phyloP scores from a whole-genome alignment of 2,797 vertebrate genomes.

The Leptatherina wallacei region DNA sequence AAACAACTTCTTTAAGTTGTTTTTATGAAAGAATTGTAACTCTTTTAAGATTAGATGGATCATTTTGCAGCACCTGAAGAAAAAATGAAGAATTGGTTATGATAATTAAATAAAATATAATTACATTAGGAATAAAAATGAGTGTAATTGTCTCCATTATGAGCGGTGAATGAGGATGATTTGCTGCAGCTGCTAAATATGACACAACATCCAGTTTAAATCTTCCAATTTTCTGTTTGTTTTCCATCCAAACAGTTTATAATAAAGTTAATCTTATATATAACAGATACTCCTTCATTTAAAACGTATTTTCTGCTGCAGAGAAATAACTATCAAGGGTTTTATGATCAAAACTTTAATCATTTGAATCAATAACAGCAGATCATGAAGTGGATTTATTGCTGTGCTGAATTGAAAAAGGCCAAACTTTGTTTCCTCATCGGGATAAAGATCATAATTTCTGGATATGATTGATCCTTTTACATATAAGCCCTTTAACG shows the following conservation, averaged over 20 bases:
- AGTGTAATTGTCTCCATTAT: neutral
- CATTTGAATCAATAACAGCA: neutral
- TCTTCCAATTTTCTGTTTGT: neutral
- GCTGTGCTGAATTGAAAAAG: neutral
- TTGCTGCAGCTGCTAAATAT: neutral
- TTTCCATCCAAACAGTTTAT: neutral
- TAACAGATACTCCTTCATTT: too few species aligned
- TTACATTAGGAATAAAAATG: neutral
- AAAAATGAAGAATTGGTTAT: too few species aligned
- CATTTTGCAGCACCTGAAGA: too few species aligned
- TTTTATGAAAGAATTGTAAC: neutral
- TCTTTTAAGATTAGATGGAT: too few species aligned
- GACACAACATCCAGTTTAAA: neutral
- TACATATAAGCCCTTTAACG: neutral
- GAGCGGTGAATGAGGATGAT: neutral
- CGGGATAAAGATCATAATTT: neutral
- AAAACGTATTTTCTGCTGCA: neutral
- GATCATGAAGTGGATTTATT: neutral
- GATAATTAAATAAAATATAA: too few species aligned
- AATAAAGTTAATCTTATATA: neutral
- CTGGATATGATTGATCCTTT: neutral
- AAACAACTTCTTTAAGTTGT: neutral
- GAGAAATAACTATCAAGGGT: neutral
- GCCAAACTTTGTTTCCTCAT: neutral
- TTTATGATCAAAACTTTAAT: neutral